A percentile compares a stretch with the other conserved stretches of the same genome.
Conservation (phyloP, 2,888 invertebrate genomes). For the Tortrix viridana region DNA sequence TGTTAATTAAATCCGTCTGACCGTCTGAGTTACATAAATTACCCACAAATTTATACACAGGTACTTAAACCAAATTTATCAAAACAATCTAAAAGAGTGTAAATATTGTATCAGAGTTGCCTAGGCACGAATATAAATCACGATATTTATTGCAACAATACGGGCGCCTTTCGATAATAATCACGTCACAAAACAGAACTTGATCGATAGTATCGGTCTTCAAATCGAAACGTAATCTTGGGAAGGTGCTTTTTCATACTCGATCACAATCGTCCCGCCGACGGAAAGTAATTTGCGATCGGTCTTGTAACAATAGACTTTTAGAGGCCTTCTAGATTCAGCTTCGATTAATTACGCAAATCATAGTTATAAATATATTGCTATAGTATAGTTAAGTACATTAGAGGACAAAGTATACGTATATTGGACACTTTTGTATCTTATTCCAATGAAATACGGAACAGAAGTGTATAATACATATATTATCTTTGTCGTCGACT, state of each 20-base stretch:
- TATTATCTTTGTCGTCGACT: too few species aligned
- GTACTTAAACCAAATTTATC: too few species aligned
- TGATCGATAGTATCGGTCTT: conserved; percentile 56
- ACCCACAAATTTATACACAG: too few species aligned
- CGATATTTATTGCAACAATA: conserved; percentile 44
- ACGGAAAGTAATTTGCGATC: conserved; percentile 75
- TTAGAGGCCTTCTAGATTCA: conserved; percentile 39
- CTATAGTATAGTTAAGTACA: too few species aligned
- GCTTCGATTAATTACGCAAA: neutral
- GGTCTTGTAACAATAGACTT: conserved; percentile 70
- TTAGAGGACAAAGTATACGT: too few species aligned
- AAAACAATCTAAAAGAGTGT: neutral
- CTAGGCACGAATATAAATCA: conserved; percentile 38
- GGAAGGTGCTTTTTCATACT: conserved; percentile 76
- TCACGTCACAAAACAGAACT: conserved; percentile 44
- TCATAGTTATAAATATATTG: too few species aligned
- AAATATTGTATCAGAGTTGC: neutral
- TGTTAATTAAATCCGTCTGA: neutral
- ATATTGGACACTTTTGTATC: too few species aligned
- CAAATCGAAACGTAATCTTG: conserved; percentile 63
- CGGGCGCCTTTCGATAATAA: conserved; percentile 43
- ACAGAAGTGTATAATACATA: too few species aligned
- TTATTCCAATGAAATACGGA: too few species aligned
- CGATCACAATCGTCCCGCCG: conserved; percentile 64
- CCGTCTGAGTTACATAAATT: neutral